Percentiles rank a stretch among this genome's conserved stretches.
These are phyloP conservation scores for Polydrusus tereticollis DNA, from an alignment of 2,888 invertebrate genomes.

Conservation along the genomic window DNA sequence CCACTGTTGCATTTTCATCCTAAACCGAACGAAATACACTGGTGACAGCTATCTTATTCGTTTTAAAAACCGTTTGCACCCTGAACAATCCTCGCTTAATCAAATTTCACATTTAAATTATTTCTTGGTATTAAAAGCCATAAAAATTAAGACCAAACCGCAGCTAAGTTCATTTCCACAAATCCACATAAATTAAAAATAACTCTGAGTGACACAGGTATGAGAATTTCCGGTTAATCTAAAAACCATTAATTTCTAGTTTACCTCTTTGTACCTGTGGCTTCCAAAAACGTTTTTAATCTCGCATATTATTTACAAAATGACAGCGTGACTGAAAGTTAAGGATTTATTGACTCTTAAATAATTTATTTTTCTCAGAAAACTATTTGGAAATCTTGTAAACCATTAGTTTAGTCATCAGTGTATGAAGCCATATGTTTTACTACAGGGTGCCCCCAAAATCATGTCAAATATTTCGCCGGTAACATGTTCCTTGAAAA, in stretches of 20 bases:
- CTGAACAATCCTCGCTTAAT: conserved; percentile 1
- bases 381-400: conserved; percentile 7
- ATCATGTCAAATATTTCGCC: too few relatives aligned
- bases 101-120: not conserved
- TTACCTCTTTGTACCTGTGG: conserved; percentile 28
- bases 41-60: too few relatives aligned
- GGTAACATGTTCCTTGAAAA: too few relatives aligned
- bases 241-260: conserved; percentile 32
- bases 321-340: conserved; percentile 33
- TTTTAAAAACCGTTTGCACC: too few relatives aligned
- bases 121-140: not conserved
- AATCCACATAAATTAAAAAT: conserved; percentile 30
- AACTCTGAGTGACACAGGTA: conserved; percentile 14
- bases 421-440: not conserved
- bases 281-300: conserved; percentile 8
- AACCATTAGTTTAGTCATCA: conserved; percentile 14
- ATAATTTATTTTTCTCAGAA: conserved; percentile 25
- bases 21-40: too few relatives aligned
- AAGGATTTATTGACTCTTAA: conserved; percentile 33
- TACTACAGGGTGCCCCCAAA: not conserved
- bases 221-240: conserved; percentile 31
- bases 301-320: conserved; percentile 27
- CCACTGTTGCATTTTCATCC: too few relatives aligned
- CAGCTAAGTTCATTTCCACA: not conserved
- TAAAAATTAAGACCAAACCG: conserved; percentile 17